Percentiles rank a stretch among this genome's conserved stretches.
These are phyloP conservation scores for Ligdia adustata DNA, from an alignment of 2,888 invertebrate genomes.

Conservation along the genomic window DNA sequence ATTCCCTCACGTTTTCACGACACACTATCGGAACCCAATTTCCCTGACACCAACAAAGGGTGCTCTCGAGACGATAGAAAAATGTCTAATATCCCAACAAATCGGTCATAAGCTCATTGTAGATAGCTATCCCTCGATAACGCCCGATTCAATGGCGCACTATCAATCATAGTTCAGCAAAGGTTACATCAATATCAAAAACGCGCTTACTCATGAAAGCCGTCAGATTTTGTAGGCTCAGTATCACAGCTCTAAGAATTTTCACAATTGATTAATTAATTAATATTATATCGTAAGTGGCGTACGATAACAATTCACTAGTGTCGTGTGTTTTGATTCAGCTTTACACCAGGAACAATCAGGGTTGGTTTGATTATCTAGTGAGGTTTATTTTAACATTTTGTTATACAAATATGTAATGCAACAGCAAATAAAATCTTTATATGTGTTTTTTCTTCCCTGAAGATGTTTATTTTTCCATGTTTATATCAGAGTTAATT, in stretches of 20 bases:
- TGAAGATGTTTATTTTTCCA: too few species aligned
- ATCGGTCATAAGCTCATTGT: slow-evolving; percentile 54
- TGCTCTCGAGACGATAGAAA: slow-evolving; percentile 37
- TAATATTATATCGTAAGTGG: too few species aligned
- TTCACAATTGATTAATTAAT: too few species aligned
- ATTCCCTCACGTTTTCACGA: slow-evolving; percentile 16
- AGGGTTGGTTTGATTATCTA: too few species aligned
- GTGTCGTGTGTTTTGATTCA: too few species aligned
- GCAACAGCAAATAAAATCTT: too few species aligned
- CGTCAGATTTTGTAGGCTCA: neutral
- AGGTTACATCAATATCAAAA: slow-evolving; percentile 74
- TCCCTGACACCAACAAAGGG: slow-evolving; percentile 26
- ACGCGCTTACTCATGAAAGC: slow-evolving; percentile 68
- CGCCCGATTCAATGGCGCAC: slow-evolving; percentile 65
- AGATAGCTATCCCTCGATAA: slow-evolving; percentile 60
- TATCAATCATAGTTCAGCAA: slow-evolving; percentile 80
- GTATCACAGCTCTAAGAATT: slow-evolving; percentile 1
- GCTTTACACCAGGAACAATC: too few species aligned
- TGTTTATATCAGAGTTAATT: slow-evolving; percentile 22
- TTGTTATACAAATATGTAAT: too few species aligned
- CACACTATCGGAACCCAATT: slow-evolving; percentile 18
- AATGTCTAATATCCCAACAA: slow-evolving; percentile 67
- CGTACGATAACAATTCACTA: too few species aligned
- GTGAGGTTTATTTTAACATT: too few species aligned
- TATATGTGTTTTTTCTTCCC: too few species aligned